Evolutionary conservation across 2,888 invertebrate species (phyloP).

Genomic region (Lomographa bimaculata): DNA sequence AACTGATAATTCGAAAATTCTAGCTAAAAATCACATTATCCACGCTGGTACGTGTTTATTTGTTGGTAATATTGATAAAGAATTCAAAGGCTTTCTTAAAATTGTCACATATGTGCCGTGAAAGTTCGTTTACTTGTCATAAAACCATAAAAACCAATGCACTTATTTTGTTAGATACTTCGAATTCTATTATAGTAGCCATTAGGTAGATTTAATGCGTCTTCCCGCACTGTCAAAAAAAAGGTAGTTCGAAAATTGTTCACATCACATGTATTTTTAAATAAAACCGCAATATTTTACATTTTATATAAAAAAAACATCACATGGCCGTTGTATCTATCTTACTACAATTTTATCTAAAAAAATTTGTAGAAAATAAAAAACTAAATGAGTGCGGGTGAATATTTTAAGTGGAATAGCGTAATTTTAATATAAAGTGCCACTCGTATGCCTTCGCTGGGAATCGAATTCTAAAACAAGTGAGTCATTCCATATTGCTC

Average conservation of each 20-base stretch:
- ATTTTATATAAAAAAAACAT: constrained; percentile 6
- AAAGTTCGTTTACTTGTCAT: constrained; percentile 9
- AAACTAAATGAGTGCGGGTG: constrained; percentile 22
- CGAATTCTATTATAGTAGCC: constrained; percentile 21
- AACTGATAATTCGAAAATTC: too few species aligned
- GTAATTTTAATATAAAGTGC: constrained; percentile 26
- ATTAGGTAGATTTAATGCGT: constrained; percentile 30
- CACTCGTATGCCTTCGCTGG: constrained; percentile 22
- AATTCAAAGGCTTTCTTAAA: too few species aligned
- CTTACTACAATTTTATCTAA: background rate
- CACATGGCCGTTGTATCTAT: too few species aligned
- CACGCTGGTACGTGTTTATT: too few species aligned
- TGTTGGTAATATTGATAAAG: too few species aligned
- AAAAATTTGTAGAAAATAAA: constrained; percentile 1
- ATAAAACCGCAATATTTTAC: constrained; percentile 3
- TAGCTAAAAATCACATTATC: too few species aligned
- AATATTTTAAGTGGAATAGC: constrained; percentile 18
- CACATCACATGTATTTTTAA: constrained; percentile 3
- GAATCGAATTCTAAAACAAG: constrained; percentile 12
- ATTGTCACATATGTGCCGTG: too few species aligned
- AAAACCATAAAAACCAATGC: constrained; percentile 6
- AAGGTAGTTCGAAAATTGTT: too few species aligned
- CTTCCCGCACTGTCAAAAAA: constrained; percentile 34
- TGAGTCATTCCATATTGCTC: constrained; percentile 19
- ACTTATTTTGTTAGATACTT: constrained; percentile 14